Evolutionary conservation across 2,797 vertebrate genomes (phyloP).

Genomic region (Rhabdomys pumilio): DNA sequence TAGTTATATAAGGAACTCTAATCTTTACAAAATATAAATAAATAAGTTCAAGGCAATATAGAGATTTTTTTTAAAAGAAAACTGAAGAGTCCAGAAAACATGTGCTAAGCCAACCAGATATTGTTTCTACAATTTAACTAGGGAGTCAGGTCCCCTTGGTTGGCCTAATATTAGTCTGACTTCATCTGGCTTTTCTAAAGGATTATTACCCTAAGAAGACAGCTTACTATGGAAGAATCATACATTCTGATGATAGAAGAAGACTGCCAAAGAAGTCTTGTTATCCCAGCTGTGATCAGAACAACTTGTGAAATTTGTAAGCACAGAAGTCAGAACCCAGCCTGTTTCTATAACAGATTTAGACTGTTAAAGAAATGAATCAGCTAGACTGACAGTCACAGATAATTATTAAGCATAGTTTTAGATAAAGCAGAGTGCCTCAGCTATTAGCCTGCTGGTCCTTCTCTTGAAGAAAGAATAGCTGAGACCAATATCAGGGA

Average conservation of each 20-base stretch:
- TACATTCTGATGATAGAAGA: not conserved
- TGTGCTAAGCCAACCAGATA: not conserved
- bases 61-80: conserved; percentile 21
- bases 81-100: not conserved
- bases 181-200: not conserved
- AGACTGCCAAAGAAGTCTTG: conserved; percentile 15
- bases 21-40: not conserved
- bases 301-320: conserved; percentile 2
- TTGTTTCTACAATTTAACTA: not conserved
- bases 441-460: not conserved
- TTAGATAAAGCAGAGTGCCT: conserved; percentile 20
- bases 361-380: not conserved
- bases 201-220: not conserved
- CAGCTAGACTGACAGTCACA: not conserved
- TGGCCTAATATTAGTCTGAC: not conserved
- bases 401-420: not conserved
- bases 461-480: conserved; percentile 17
- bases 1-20: not conserved
- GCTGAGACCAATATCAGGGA: not conserved
- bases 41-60: conserved; percentile 19
- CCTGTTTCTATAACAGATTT: not conserved
- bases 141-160: not conserved
- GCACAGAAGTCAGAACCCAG: not conserved
- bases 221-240: not conserved
- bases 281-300: not conserved